Base-by-base conservation (phyloP, 2,888 invertebrate genomes). In the Meganola albula region DNA sequence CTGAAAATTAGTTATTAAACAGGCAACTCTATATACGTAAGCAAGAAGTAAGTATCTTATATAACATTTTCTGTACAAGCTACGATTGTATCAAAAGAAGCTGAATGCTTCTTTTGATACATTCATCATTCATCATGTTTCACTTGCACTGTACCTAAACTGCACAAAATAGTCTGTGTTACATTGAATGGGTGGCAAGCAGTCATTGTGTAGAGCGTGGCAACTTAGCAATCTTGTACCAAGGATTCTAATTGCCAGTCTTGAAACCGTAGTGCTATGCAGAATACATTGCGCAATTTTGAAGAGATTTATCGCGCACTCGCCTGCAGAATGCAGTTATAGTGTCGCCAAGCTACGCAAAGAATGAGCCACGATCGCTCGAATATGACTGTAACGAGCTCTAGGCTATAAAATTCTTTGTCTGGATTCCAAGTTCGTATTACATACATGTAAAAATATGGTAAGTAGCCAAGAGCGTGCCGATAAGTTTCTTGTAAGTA, bases 301-400 rank as follows among this genome's bases (percentile, higher is more conserved):
- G 50, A 52, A 44, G 58, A 66, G 74, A 79, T 80, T 77, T 77
- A 79, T 74, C 53, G 66, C 51, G 48, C 51, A 54, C 59, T 61
- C 74, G 74, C 72, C 72, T 58, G 59, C 64, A 65, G 68, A 76
- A 74, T 73, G 65, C 68, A 50, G 57, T 70, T 74, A 74, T 74
- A 65, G 64, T 62, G 62, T 61, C 64, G 67, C 65, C 66, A 58
- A 74, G 69, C 57, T 70, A 65, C 59, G 52, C 53, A 53, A 58
- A 58, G 54, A 60, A 65, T 54, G 51, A 40, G 42, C 41, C 43
- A 49, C 50, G 45, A 50, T 56, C 58, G 54, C 53, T 59, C 61
- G 56, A 68, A 70, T 69, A 69, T 67, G 59, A 72, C 58, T 58
- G 55, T 57, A 32, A 43, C 48, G 56, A 54, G 54, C 50, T 57